Percentiles rank a stretch among this genome's conserved stretches.
phyloP scores from a whole-genome alignment of 2,888 invertebrate species.

The Biston betularia region DNA sequence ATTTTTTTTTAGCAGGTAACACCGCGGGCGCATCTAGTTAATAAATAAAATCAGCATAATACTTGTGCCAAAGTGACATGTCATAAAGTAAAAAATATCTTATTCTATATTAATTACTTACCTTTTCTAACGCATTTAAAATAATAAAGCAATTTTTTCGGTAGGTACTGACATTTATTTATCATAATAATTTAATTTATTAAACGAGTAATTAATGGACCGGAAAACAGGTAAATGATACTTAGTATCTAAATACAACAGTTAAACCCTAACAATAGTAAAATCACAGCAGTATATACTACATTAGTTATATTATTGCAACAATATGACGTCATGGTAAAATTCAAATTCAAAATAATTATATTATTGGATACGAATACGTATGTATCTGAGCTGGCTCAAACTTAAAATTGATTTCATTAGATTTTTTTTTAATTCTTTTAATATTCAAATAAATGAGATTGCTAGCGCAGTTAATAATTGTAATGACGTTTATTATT shows the following conservation, averaged over 20 bases:
- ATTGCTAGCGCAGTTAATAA: no score
- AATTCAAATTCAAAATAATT: not conserved
- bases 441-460: no score
- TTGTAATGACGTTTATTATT: no score
- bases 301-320: constrained; percentile 21
- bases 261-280: constrained; percentile 39
- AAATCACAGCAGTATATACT: constrained; percentile 47
- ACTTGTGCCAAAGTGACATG: no score
- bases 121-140: not conserved
- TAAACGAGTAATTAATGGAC: constrained; percentile 40
- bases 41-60: no score
- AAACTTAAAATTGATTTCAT: not conserved
- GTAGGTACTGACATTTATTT: constrained; percentile 37
- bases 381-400: not conserved
- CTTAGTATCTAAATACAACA: constrained; percentile 46
- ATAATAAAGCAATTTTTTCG: not conserved
- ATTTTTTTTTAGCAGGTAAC: no score
- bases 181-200: constrained; percentile 35
- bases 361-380: not conserved
- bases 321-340: constrained; percentile 26
- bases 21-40: no score
- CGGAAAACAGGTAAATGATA: constrained; percentile 46
- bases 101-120: not conserved
- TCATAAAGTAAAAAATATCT: no score
- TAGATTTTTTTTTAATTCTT: not conserved